Conservation (phyloP, 2,797 vertebrate species). For the Lerista edwardsae region DNA sequence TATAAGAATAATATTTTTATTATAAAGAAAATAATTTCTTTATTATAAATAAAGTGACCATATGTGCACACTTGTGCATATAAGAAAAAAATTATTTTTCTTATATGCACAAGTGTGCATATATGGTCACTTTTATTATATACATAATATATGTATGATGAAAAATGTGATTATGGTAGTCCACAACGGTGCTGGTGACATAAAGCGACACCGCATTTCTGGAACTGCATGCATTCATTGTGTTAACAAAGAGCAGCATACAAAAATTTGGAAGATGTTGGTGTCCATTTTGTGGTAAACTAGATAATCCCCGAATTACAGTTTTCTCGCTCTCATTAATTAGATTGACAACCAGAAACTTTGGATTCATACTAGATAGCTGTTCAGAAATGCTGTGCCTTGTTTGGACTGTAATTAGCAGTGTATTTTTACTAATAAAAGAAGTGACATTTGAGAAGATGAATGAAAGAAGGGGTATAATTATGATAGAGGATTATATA, state of each 20-base stretch:
- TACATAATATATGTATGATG: no score
- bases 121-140: no score
- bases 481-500: slow-evolving; percentile 42
- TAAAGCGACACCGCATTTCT: neutral
- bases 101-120: slow-evolving; percentile 25
- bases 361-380: slow-evolving; percentile 70
- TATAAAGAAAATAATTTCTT: no score
- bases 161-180: slow-evolving; percentile 13
- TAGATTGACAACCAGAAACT: slow-evolving; percentile 53
- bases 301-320: slow-evolving; percentile 65
- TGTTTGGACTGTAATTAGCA: slow-evolving; percentile 64
- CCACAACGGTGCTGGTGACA: neutral
- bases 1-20: no score
- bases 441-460: slow-evolving; percentile 54
- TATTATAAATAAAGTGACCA: no score
- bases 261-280: slow-evolving; percentile 45
- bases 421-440: slow-evolving; percentile 52
- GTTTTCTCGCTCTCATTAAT: slow-evolving; percentile 67
- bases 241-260: slow-evolving; percentile 26
- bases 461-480: slow-evolving; percentile 46
- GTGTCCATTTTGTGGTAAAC: slow-evolving; percentile 48
- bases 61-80: slow-evolving; percentile 1
- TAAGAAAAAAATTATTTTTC: slow-evolving; percentile 56
- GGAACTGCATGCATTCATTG: neutral
- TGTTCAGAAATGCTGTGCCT: slow-evolving; percentile 61